Conservation (phyloP, 1,140 invertebrate genomes). For the Goniozus legneri region DNA sequence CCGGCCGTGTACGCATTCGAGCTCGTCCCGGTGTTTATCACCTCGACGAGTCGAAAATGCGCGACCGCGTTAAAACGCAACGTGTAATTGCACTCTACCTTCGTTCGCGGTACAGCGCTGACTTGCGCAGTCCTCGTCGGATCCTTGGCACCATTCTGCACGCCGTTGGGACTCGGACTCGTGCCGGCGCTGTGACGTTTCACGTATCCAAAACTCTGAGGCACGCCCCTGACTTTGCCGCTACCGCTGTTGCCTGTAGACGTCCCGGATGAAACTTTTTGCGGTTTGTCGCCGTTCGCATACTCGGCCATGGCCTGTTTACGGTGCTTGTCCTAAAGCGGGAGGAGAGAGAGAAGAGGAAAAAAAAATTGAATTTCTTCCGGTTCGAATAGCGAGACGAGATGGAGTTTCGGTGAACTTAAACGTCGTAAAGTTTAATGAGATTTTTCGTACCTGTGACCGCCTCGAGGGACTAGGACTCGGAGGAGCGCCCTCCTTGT, state of each 20-base stretch:
- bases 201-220: conserved; percentile 78
- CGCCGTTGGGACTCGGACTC: conserved; percentile 51
- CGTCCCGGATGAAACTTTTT: conserved; percentile 50
- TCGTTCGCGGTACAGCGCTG: conserved; percentile 76
- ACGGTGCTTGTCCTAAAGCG: conserved; percentile 43
- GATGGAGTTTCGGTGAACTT: too few species aligned
- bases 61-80: too few species aligned
- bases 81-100: conserved; percentile 52
- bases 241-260: conserved; percentile 41
- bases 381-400: too few species aligned
- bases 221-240: conserved; percentile 65
- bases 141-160: conserved; percentile 54
- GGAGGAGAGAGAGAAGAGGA: background rate
- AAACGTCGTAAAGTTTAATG: background rate
- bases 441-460: conserved; percentile 33
- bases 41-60: too few species aligned
- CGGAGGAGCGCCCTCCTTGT: conserved; percentile 44
- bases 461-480: conserved; percentile 50
- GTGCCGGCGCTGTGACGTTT: conserved; percentile 67
- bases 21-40: too few species aligned
- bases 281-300: conserved; percentile 45
- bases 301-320: conserved; percentile 50
- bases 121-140: conserved; percentile 72
- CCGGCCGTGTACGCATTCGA: too few species aligned
- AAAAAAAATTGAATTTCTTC: conserved; percentile 2